Percentiles rank a stretch among this genome's conserved stretches.
Evolutionary conservation across 2,888 invertebrate species (phyloP).

Genomic region (Orthosia cruda): DNA sequence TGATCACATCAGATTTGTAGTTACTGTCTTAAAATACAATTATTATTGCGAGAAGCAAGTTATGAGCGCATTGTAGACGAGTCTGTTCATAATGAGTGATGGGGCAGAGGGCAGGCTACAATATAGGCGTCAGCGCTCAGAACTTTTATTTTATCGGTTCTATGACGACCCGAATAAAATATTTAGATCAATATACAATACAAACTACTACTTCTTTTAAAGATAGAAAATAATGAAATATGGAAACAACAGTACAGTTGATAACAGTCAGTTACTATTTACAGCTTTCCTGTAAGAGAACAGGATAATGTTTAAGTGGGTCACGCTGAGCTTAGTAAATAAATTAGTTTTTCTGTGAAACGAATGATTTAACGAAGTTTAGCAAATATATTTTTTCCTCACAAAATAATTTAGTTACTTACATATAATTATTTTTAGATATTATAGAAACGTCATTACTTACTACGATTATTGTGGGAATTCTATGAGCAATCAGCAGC

Average conservation of each 20-base stretch:
- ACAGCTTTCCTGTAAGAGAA: constrained; percentile 51
- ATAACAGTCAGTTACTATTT: constrained; percentile 28
- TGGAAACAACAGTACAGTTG: not conserved
- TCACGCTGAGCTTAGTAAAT: constrained; percentile 17
- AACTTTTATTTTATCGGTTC: not conserved
- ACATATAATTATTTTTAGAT: constrained; percentile 1
- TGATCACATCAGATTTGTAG: constrained; percentile 29
- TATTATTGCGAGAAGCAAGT: not conserved
- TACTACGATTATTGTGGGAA: not conserved
- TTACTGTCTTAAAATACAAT: constrained; percentile 6
- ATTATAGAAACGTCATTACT: not conserved
- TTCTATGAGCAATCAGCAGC: constrained; percentile 15
- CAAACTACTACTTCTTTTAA: not conserved
- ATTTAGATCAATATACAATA: not conserved
- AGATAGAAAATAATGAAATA: constrained; percentile 13
- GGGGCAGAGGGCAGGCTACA: not conserved
- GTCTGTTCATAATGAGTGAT: not conserved
- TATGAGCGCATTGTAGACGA: not conserved
- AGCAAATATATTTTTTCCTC: not conserved
- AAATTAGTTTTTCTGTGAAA: constrained; percentile 10
- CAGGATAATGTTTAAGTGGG: constrained; percentile 49
- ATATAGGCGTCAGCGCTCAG: not conserved
- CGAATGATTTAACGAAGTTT: constrained; percentile 6
- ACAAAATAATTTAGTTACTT: not conserved
- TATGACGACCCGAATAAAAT: not conserved